Conservation (phyloP, 2,888 invertebrate species). For the Ommatoiulus sabulosus region DNA sequence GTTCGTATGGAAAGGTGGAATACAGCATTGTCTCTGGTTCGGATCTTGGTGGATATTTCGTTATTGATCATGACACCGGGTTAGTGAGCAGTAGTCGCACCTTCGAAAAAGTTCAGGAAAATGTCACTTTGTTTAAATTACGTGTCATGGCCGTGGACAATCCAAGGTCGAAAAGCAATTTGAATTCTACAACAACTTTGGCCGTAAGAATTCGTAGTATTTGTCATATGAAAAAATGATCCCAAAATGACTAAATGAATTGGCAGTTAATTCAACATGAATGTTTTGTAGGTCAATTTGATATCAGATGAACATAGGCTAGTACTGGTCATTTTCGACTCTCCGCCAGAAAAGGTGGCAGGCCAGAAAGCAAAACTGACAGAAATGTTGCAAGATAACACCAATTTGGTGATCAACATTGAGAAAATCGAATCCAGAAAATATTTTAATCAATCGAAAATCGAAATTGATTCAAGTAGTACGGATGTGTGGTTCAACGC, state of each 20-base stretch:
- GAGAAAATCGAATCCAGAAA: conserved; percentile 86
- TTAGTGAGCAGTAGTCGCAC: conserved; percentile 80
- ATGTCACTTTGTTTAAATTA: conserved; percentile 79
- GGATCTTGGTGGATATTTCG: conserved; percentile 75
- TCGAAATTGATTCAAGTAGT: conserved; percentile 77
- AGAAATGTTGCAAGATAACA: conserved; percentile 77
- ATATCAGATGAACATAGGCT: conserved; percentile 82
- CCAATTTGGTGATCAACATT: conserved; percentile 81
- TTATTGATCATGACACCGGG: conserved; percentile 80
- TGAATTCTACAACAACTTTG: conserved; percentile 63
- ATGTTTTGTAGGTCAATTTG: conserved; percentile 76
- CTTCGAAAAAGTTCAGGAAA: conserved; percentile 76
- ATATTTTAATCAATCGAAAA: conserved; percentile 79
- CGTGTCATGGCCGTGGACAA: conserved; percentile 81
- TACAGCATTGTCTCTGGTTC: conserved; percentile 70
- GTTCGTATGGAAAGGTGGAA: conserved; percentile 82
- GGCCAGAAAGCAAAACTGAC: conserved; percentile 73
- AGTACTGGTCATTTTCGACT: conserved; percentile 80
- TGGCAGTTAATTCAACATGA: not conserved
- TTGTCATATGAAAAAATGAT: too few relatives aligned
- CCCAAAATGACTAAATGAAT: too few relatives aligned
- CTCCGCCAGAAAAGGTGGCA: conserved; percentile 78
- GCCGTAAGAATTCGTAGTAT: conserved; percentile 53
- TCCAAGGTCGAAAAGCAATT: conserved; percentile 74
- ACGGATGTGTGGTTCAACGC: conserved; percentile 91